Conservation (phyloP, 2,113 vertebrate species). For the Sminthopsis crassicaudata region DNA sequence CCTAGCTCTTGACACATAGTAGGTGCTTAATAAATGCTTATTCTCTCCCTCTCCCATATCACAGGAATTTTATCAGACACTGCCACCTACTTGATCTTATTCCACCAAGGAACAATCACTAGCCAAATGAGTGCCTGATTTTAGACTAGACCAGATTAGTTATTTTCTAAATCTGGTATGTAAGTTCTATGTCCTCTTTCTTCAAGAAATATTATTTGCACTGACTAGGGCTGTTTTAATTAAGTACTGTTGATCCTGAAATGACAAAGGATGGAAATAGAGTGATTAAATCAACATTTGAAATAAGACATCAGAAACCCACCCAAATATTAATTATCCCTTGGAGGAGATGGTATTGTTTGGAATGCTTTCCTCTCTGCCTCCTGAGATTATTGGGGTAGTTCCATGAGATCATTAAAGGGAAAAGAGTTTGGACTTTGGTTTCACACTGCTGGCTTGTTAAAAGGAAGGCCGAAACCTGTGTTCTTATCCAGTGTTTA, state of each 20-base stretch:
- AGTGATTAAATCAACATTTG: constrained; percentile 53
- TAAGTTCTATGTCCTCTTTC: constrained; percentile 22
- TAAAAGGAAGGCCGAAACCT: constrained; percentile 76
- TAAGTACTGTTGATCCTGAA: constrained; percentile 45
- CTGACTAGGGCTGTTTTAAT: constrained; percentile 29
- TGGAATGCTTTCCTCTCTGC: background rate
- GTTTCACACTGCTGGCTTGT: constrained; percentile 73
- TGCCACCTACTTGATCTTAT: background rate
- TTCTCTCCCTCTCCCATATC: background rate
- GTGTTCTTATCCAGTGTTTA: constrained; percentile 77
- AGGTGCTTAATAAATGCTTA: background rate
- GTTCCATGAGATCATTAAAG: constrained; percentile 64
- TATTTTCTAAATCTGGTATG: background rate
- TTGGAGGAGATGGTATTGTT: background rate
- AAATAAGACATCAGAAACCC: constrained; percentile 65
- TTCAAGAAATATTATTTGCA: constrained; percentile 18
- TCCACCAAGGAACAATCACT: constrained; percentile 30
- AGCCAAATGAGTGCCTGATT: background rate
- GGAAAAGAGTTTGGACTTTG: constrained; percentile 71
- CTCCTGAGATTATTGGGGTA: constrained; percentile 47
- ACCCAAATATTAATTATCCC: constrained; percentile 8
- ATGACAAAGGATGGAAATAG: constrained; percentile 15
- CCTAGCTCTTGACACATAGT: background rate
- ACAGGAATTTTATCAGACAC: background rate
- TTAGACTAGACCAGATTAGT: background rate